Base-by-base conservation (phyloP, 2,888 invertebrate genomes). In the Ectemnius continuus region DNA sequence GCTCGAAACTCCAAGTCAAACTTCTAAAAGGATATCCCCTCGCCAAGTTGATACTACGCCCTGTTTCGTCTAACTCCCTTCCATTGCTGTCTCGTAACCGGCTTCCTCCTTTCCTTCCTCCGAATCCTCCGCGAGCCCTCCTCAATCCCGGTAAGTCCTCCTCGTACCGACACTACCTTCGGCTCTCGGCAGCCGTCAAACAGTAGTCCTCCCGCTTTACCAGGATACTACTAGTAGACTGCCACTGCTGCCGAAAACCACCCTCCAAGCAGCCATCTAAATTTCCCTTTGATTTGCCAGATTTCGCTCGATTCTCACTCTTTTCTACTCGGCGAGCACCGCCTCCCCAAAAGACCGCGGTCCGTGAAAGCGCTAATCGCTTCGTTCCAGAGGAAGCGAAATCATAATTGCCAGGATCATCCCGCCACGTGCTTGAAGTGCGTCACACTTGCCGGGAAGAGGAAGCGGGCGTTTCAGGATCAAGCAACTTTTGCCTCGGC, bases 1-100 rank as follows among this genome's bases (percentile, higher is more conserved):
- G 68, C 61, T 52, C n/a, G 67, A 68, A 74, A 82, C 74, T 83
- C 67, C 70, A 57, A 70, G 81, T 74, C 75, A 75, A 84, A 84
- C 78, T 84, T 81, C 77, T 78, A 75, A 79, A 83, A 83, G 84
- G 83, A 84, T 84, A 80, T 84, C 79, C 73, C 71, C 77, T 70
- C 73, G 75, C 69, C 77, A 71, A 83, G 78, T 81, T 74, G 78
- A 81, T 77, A 71, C 74, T 66, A 67, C 57, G 57, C 67, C 62
- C 76, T 71, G 73, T 73, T 61, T 72, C 69, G 63, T 46, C 60
- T 13, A 45, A 61, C 63, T 46, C 58, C 57, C 59, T 26, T 5
- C 16, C 68, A 4, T 20, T 45, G 4, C 36, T 11, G 16, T 48
- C 56, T 18, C 58, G 23, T 45, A 58, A 26, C 18, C 18, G 52